Conservation (phyloP, 2,797 vertebrate species). For the Hemibagrus guttatus region DNA sequence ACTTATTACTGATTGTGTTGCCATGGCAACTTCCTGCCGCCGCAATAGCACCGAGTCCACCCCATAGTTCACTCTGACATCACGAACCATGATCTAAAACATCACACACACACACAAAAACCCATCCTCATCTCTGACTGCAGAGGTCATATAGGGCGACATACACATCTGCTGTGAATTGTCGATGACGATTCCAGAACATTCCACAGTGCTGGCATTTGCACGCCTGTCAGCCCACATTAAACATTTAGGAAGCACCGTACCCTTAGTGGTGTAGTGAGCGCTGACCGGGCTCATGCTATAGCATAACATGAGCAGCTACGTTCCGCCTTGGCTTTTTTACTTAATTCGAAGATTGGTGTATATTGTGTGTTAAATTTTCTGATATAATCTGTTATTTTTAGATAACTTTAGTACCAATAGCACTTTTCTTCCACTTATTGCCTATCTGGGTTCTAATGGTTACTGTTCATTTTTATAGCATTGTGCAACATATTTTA, state of each 20-base stretch:
- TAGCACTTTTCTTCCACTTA: not conserved
- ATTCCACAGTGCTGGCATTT: constrained; percentile 75
- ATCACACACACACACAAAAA: constrained; percentile 50
- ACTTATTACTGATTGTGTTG: constrained; percentile 34
- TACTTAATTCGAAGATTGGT: not conserved
- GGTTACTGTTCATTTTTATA: not conserved
- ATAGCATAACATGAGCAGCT: constrained; percentile 23
- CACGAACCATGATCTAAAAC: constrained; percentile 41
- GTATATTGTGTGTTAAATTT: not conserved
- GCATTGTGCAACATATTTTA: too few relatives aligned
- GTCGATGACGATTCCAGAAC: constrained; percentile 67
- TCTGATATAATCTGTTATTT: not conserved
- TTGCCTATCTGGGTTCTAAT: not conserved
- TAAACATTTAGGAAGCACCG: constrained; percentile 61
- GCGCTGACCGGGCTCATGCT: constrained; percentile 20
- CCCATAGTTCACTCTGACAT: constrained; percentile 51
- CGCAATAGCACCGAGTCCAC: constrained; percentile 35
- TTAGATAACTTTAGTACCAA: not conserved
- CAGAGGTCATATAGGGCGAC: constrained; percentile 49
- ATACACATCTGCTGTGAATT: constrained; percentile 72
- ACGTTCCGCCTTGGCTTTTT: not conserved
- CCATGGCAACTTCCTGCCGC: constrained; percentile 38
- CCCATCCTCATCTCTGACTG: constrained; percentile 40
- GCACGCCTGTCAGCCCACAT: constrained; percentile 74
- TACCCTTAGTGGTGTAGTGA: constrained; percentile 41